These are phyloP conservation scores for Lacerta bilineata DNA, from an alignment of 2,797 vertebrate species.

Conservation along the genomic window DNA sequence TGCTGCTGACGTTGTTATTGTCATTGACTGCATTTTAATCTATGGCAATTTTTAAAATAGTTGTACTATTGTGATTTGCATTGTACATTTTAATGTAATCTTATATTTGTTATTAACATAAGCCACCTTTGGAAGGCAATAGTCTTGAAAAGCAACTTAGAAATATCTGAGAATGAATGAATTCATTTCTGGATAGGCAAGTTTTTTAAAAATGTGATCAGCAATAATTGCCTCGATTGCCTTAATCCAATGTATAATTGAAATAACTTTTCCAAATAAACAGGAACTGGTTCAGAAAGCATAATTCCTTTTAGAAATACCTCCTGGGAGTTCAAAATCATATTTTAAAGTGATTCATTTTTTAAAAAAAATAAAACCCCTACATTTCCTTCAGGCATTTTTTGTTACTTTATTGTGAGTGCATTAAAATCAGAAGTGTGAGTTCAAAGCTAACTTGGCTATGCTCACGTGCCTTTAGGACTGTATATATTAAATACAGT, in stretches of 20 bases:
- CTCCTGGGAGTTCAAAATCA: conserved; percentile 22
- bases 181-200: background rate
- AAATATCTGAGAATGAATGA: background rate
- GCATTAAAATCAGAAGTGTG: conserved; percentile 62
- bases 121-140: no score
- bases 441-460: conserved; percentile 65
- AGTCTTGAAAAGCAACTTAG: no score
- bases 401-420: conserved; percentile 49
- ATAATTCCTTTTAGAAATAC: conserved; percentile 10
- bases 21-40: no score
- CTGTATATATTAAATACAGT: conserved; percentile 53
- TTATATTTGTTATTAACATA: no score
- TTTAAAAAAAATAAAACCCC: background rate
- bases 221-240: background rate
- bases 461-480: conserved; percentile 17
- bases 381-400: conserved; percentile 44
- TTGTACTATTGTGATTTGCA: no score
- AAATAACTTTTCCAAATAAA: background rate
- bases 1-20: no score
- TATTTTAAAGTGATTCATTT: conserved; percentile 32
- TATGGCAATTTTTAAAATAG: no score
- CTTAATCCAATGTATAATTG: conserved; percentile 2
- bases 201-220: background rate
- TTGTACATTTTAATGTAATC: no score
- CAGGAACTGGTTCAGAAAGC: conserved; percentile 14